Base-by-base conservation (phyloP, 2,888 invertebrate genomes). In the Meiosimyza decipiens region DNA sequence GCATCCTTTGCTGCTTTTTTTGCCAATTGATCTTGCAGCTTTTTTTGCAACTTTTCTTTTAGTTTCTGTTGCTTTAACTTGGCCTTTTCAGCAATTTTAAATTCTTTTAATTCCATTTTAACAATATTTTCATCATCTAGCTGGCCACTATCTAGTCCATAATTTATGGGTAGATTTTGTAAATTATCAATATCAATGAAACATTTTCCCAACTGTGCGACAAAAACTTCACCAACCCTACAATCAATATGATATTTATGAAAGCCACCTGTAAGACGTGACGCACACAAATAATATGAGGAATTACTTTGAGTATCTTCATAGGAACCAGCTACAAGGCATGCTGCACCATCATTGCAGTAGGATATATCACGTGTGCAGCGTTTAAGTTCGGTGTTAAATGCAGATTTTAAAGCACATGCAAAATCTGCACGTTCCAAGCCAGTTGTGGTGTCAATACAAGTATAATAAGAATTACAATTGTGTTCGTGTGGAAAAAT, bases 211-310 rank as follows among this genome's bases (percentile, higher is more conserved):
- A 83, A 49, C n/a, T 74, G 5, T 0, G 80, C 77, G 49, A 81
- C 77, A 64, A 77, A 84, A 3, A 79, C 67, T 73, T 82, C 76
- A 1, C 82, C 81, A 1, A 51, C 65, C 2, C 78, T 79, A 73
- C 84, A 84, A 13, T 81, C 77, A 13, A 84, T 78, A 57, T 81
- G 79, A 66, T 81, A 84, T 70, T 83, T 79, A 64, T 79, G 79
- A 72, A 75, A 82, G 6, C 79, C 82, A 2, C 77, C 79, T 2
- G 40, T 73, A 0, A 79, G 12, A 4, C 76, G 79, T 18, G 75
- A 60, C 67, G 80, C 71, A 22, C 84, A 84, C 71, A 67, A 77
- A 55, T 83, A 84, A 65, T 83, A 84, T 18, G 77, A 80, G 18
- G 73, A 73, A 18, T 82, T 80, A 60, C 78, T 79, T 0, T 72